Conservation (phyloP, 2,888 invertebrate genomes). For the Drosophila ustulata region DNA sequence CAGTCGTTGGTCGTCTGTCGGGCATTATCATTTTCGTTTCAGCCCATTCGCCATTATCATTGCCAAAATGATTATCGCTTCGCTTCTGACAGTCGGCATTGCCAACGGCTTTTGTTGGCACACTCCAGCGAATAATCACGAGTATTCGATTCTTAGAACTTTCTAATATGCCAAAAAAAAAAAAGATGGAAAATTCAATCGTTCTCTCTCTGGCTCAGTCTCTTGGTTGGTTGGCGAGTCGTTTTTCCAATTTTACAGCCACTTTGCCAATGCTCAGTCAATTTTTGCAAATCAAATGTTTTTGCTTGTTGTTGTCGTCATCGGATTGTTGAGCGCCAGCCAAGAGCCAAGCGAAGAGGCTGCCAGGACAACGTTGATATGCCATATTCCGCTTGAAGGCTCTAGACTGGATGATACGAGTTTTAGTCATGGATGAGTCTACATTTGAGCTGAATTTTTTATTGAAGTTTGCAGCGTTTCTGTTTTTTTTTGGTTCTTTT, state of each 20-base stretch:
- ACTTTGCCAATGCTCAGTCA: conserved; percentile 77
- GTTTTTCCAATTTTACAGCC: conserved; percentile 70
- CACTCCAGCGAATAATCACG: conserved; percentile 28
- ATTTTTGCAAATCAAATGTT: conserved; percentile 75
- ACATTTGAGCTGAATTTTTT: conserved; percentile 41
- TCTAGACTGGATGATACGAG: conserved; percentile 19
- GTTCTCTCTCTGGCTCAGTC: neutral
- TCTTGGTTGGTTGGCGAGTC: conserved; percentile 12
- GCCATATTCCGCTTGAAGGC: conserved; percentile 31
- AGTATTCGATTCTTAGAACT: conserved; percentile 49
- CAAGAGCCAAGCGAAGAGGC: conserved; percentile 24
- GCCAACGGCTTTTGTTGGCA: conserved; percentile 49
- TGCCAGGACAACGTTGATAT: conserved; percentile 54
- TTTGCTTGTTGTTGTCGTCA: conserved; percentile 34
- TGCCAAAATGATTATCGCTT: conserved; percentile 65
- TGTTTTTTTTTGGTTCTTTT: conserved; percentile 42
- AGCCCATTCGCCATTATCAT: conserved; percentile 48
- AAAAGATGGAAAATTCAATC: neutral
- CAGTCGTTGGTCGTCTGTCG: conserved; percentile 29
- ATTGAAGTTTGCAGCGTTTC: conserved; percentile 53
- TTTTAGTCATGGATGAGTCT: conserved; percentile 24
- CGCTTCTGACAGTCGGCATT: conserved; percentile 35
- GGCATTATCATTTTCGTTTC: conserved; percentile 25
- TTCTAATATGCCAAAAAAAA: conserved; percentile 51
- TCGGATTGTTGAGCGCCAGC: conserved; percentile 44